Percentiles rank a stretch among this genome's conserved stretches.
Evolutionary conservation across 2,888 invertebrate species (phyloP).

Genomic region (Apeira syringaria): DNA sequence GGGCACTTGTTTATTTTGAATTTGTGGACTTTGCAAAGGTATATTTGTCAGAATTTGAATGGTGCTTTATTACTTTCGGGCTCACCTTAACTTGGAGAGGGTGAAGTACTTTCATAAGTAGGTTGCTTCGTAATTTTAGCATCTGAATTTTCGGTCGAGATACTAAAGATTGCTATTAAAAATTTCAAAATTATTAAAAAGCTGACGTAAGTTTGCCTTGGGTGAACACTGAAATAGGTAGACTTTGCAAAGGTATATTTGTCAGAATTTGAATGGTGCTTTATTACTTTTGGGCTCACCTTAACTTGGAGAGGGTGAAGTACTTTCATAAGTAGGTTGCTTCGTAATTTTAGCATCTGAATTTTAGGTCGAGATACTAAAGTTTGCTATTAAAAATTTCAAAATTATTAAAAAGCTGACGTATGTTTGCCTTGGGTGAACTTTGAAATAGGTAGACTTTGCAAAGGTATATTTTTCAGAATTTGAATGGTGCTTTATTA

Average conservation of each 20-base stretch:
- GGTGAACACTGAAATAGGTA: no score
- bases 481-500: slow-evolving; percentile 28
- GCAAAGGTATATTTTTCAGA: slow-evolving; percentile 26
- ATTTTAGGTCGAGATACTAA: no score
- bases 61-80: slow-evolving; percentile 24
- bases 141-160: no score
- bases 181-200: no score
- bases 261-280: slow-evolving; percentile 29
- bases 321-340: not conserved
- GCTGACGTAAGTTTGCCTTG: no score
- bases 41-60: slow-evolving; percentile 29
- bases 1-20: slow-evolving; percentile 43
- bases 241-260: slow-evolving; percentile 24
- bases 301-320: not conserved
- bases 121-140: no score
- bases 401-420: no score
- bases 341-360: no score
- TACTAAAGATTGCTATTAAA: no score
- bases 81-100: slow-evolving; percentile 3
- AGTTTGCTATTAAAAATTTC: no score
- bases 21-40: slow-evolving; percentile 22
- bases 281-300: slow-evolving; percentile 21
- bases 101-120: not conserved
- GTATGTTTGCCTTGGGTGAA: no score
- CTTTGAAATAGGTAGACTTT: slow-evolving; percentile 25